Evolutionary conservation across 2,113 vertebrate species (phyloP).

Genomic region (Pontoporia blainvillei): DNA sequence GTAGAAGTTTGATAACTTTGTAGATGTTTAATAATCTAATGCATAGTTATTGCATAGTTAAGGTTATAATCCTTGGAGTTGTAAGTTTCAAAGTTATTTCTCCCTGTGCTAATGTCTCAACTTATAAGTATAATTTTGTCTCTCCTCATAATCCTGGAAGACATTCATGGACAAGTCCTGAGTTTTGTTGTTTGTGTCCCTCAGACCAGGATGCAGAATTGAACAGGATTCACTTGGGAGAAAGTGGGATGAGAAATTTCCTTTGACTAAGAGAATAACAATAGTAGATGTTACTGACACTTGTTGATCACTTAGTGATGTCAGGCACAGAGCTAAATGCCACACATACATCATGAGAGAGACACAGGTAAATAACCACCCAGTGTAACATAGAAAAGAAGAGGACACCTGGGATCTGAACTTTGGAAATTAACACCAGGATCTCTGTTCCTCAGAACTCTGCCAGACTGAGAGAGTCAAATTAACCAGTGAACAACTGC

Average conservation of each 20-base stretch:
- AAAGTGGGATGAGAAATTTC: background rate
- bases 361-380: slow-evolving; percentile 51
- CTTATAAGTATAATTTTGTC: background rate
- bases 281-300: slow-evolving; percentile 60
- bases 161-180: background rate
- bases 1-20: background rate
- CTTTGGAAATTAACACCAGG: slow-evolving; percentile 26
- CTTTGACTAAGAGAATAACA: slow-evolving; percentile 26
- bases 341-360: slow-evolving; percentile 30
- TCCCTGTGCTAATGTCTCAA: background rate
- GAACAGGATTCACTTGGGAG: background rate
- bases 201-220: background rate
- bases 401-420: slow-evolving; percentile 9
- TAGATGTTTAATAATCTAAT: background rate
- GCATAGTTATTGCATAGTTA: background rate
- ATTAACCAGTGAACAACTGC: background rate
- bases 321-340: slow-evolving; percentile 53
- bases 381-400: background rate
- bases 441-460: slow-evolving; percentile 4
- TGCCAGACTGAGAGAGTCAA: background rate
- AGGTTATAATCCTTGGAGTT: background rate
- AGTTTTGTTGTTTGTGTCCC: background rate
- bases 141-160: background rate
- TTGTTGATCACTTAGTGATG: slow-evolving; percentile 61
- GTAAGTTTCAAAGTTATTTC: background rate